These are phyloP conservation scores for Stenodema calcarata DNA, from an alignment of 2,888 invertebrate genomes.

Conservation along the genomic window DNA sequence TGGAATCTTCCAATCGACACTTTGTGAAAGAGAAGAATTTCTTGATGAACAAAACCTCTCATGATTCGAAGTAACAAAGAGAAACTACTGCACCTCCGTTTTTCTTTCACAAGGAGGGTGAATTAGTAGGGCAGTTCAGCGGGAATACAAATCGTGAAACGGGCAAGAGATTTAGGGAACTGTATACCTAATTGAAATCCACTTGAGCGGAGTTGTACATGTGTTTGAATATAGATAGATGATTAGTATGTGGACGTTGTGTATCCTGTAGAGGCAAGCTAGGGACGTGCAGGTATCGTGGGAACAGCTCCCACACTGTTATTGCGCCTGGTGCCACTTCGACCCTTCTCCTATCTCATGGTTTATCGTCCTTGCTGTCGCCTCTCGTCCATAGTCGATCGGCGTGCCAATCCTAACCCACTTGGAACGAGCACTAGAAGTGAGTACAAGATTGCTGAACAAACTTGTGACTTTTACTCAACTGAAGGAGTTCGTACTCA, in stretches of 20 bases:
- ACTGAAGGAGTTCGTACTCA: not conserved
- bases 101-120: conserved; percentile 35
- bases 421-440: not conserved
- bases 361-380: conserved; percentile 28
- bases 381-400: not conserved
- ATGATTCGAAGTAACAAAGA: not conserved
- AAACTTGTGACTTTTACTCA: not conserved
- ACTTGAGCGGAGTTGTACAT: conserved; percentile 51
- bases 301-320: conserved; percentile 42
- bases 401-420: not conserved
- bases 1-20: no score
- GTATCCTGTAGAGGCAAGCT: conserved; percentile 50
- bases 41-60: not conserved
- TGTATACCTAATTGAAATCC: conserved; percentile 54
- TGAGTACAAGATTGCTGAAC: not conserved
- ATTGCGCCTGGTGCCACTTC: conserved; percentile 31
- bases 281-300: conserved; percentile 51
- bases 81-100: conserved; percentile 38
- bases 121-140: conserved; percentile 41
- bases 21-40: no score
- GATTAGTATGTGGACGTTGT: conserved; percentile 52
- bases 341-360: conserved; percentile 4
- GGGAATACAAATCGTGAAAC: conserved; percentile 49
- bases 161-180: conserved; percentile 49
- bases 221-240: conserved; percentile 55